Conservation (phyloP, 1,140 invertebrate species). For the Oryzaephilus surinamensis region DNA sequence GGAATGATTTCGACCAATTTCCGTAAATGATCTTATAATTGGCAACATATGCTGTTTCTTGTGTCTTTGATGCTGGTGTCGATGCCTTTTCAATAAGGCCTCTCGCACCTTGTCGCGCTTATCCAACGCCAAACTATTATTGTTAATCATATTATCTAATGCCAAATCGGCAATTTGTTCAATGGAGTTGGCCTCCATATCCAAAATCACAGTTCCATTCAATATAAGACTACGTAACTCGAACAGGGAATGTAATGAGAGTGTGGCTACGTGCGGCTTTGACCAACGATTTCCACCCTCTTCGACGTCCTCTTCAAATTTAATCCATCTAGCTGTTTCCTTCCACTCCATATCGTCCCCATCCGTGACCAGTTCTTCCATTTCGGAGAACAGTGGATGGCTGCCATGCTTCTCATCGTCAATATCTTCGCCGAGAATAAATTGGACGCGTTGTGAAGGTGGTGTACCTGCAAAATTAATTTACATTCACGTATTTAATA, state of each 20-base stretch:
- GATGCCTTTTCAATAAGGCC: constrained; percentile 78
- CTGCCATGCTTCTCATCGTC: constrained; percentile 75
- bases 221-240: constrained; percentile 77
- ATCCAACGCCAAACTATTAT: constrained; percentile 61
- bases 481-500: too few relatives aligned
- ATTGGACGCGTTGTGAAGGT: constrained; percentile 86
- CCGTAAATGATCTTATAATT: constrained; percentile 89
- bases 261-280: constrained; percentile 86
- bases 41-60: constrained; percentile 80
- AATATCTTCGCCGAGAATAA: constrained; percentile 87
- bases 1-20: constrained; percentile 93
- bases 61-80: constrained; percentile 90
- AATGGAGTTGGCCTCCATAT: constrained; percentile 76
- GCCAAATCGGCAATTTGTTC: constrained; percentile 85
- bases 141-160: constrained; percentile 83
- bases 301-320: constrained; percentile 92
- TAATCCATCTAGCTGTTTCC: constrained; percentile 94
- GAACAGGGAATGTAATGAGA: constrained; percentile 84
- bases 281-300: constrained; percentile 89
- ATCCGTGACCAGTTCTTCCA: constrained; percentile 82
- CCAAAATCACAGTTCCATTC: constrained; percentile 83
- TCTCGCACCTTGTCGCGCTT: constrained; percentile 77
- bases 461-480: constrained; percentile 63
- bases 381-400: constrained; percentile 88
- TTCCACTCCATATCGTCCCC: constrained; percentile 91